Conservation (phyloP, 2,113 vertebrate genomes). For the Mugil cephalus region DNA sequence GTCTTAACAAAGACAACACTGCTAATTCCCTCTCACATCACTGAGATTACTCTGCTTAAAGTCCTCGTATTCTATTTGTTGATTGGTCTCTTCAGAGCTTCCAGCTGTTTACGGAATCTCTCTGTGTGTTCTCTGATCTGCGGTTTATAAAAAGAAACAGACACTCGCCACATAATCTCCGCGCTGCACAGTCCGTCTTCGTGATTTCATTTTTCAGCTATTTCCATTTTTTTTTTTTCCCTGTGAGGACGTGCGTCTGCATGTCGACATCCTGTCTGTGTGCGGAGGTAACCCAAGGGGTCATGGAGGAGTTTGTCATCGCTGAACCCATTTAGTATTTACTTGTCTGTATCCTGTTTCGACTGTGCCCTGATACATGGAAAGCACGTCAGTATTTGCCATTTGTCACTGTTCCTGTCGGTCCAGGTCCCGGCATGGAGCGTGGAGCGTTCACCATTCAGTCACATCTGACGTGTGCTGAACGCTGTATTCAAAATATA, state of each 20-base stretch:
- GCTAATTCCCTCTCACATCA: too few relatives aligned
- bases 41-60: too few relatives aligned
- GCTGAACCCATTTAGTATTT: constrained; percentile 56
- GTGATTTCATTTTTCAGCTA: constrained; percentile 66
- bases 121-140: too few relatives aligned
- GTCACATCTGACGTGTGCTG: neutral
- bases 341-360: constrained; percentile 55
- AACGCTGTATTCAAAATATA: neutral
- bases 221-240: constrained; percentile 76
- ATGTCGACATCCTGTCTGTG: constrained; percentile 76
- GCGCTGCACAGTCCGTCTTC: constrained; percentile 26
- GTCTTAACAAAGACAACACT: too few relatives aligned
- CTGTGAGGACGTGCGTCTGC: constrained; percentile 71
- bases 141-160: neutral
- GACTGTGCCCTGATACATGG: constrained; percentile 5
- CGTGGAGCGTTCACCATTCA: neutral
- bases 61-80: too few relatives aligned
- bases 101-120: too few relatives aligned
- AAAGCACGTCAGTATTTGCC: constrained; percentile 14
- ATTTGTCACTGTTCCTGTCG: constrained; percentile 35
- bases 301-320: constrained; percentile 56
- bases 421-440: neutral
- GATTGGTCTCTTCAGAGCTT: too few relatives aligned
- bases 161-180: constrained; percentile 15
- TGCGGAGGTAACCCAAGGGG: constrained; percentile 68